Conservation (phyloP, 2,113 vertebrate species). For the Asarcornis scutulata region DNA sequence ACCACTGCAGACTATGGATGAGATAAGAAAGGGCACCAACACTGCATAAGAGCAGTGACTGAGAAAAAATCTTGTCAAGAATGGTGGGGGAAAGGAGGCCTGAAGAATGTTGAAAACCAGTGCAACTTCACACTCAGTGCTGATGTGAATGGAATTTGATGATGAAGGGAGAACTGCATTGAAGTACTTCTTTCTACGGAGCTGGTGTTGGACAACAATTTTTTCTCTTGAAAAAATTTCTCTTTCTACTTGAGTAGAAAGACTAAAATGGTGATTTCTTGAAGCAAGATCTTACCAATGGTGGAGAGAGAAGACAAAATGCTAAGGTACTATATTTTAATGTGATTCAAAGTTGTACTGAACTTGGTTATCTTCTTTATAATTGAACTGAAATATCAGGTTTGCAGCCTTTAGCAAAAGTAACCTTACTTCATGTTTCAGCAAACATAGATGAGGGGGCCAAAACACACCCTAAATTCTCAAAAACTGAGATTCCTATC, state of each 20-base stretch:
- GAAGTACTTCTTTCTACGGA: background rate
- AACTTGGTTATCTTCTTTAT: background rate
- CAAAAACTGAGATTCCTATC: background rate
- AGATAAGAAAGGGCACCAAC: background rate
- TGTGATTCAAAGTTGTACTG: background rate
- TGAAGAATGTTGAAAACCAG: background rate
- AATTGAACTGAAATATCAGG: background rate
- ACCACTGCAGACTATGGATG: background rate
- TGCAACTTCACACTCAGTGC: background rate
- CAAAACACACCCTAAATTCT: background rate
- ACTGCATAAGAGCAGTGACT: background rate
- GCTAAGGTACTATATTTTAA: background rate
- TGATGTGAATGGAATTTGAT: background rate
- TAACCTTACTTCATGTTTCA: background rate
- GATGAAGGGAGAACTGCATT: background rate
- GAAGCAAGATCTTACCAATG: background rate
- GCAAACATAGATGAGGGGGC: background rate
- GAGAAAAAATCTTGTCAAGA: background rate
- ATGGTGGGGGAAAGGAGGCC: background rate
- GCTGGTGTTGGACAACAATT: background rate
- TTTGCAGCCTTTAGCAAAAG: background rate
- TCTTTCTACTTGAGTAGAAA: background rate
- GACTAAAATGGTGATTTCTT: background rate
- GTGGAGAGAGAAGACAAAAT: background rate
- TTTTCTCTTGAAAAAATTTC: background rate